Percentiles rank a stretch among this genome's conserved stretches.
Conservation (phyloP, 1,140 invertebrate species). For the Ips typographus region DNA sequence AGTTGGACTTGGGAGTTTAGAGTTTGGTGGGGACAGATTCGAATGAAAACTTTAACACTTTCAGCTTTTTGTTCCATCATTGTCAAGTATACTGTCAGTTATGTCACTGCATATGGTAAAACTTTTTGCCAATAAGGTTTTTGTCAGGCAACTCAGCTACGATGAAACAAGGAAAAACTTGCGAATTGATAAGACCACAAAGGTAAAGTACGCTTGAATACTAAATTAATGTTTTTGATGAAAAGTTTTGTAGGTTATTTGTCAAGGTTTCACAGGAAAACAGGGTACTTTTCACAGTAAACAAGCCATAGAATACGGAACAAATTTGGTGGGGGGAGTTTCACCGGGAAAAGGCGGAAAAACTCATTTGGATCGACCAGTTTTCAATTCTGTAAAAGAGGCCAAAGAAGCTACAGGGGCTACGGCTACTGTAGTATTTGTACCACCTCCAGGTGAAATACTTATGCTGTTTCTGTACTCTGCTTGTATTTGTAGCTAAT, state of each 20-base stretch:
- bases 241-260: conserved; percentile 73
- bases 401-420: conserved; percentile 76
- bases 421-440: conserved; percentile 92
- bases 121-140: not conserved
- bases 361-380: conserved; percentile 92
- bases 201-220: conserved; percentile 92
- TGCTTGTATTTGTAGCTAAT: too few relatives aligned
- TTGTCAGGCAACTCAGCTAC: conserved; percentile 19
- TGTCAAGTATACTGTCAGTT: too few relatives aligned
- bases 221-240: not conserved
- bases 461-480: not conserved
- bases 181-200: conserved; percentile 69
- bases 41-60: conserved; percentile 81
- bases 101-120: not conserved
- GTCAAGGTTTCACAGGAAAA: conserved; percentile 87
- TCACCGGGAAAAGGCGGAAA: conserved; percentile 95
- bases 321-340: conserved; percentile 95
- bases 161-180: conserved; percentile 39
- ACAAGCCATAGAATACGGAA: conserved; percentile 98
- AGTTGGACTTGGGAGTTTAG: not conserved
- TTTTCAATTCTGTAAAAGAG: conserved; percentile 90
- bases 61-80: conserved; percentile 39
- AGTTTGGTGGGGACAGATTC: conserved; percentile 79
- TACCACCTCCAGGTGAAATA: conserved; percentile 84
- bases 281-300: conserved; percentile 94